Base-by-base conservation (phyloP, 2,888 invertebrate genomes). In the Nemoura dubitans region DNA sequence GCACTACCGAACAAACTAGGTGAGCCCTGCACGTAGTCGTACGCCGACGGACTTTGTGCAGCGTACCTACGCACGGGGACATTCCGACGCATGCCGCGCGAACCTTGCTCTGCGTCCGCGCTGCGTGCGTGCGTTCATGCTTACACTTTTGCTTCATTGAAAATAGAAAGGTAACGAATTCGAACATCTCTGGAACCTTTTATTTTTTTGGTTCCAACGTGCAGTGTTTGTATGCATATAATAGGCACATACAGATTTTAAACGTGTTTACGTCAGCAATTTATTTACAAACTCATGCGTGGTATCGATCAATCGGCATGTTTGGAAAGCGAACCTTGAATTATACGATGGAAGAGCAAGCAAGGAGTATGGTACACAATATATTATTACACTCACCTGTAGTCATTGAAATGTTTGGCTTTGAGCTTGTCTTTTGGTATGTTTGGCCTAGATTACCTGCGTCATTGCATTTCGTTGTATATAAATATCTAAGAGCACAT, bases 401-500 rank as follows among this genome's bases (percentile, higher is more conserved):
- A 59, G 59, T 59, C 3, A 21, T 59, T 78, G 5, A 78, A 28
- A 30, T 21, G 81, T 30, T 78, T 30, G 81, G 21, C 81, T 81
- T 28, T 30, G 81, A 81, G 30, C n/a, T 28, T 29, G 81, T 81
- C n/a, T 81, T 28, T 78, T 3, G 78, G 78, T 28, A 78, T 78
- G 78, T 78, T 59, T 59, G 59, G 59, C 59, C 78, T 26, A 26
- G 5, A 28, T 27, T 78, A 78, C 81, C 29, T 81, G 30, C 81
- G 81, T 81, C 81, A 81, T 81, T 80, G 26, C 14, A n/a, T 80
- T n/a, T 6, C 81, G 81, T 21, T 21, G 59, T 59, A 59, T 59
- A 59, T 59, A 59, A 59, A 59, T 59, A 59, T 59, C 59, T 59
- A 2, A 28, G 5, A 78, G 28, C 81, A 29, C 30, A 81, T 81